Conservation (phyloP, 1,140 invertebrate genomes). For the Lucilia sericata region DNA sequence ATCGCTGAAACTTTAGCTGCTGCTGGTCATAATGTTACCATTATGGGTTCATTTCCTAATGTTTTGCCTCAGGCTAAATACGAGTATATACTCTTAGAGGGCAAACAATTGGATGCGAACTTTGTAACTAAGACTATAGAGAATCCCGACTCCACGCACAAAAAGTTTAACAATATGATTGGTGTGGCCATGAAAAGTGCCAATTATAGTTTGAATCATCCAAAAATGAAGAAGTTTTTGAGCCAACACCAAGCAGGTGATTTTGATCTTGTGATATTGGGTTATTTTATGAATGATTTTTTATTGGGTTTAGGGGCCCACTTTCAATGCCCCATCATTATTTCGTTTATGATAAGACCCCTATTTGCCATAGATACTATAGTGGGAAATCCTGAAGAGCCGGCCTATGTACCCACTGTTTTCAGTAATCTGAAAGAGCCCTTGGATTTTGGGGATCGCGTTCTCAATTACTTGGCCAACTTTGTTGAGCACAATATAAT, state of each 20-base stretch:
- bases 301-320: conserved; percentile 48
- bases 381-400: conserved; percentile 45
- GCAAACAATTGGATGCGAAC: not conserved
- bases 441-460: not conserved
- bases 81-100: conserved; percentile 36
- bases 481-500: not conserved
- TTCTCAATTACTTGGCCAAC: not conserved
- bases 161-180: not conserved
- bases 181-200: not conserved
- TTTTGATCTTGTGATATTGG: conserved; percentile 50
- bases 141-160: not conserved
- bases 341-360: conserved; percentile 34
- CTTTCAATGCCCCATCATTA: conserved; percentile 49
- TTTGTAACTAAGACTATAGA: not conserved
- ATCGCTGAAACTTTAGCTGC: conserved; percentile 50
- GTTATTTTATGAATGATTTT: conserved; percentile 49
- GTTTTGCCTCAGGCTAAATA: conserved; percentile 1
- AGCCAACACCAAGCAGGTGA: conserved; percentile 14
- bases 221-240: conserved; percentile 35
- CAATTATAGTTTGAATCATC: conserved; percentile 26
- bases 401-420: conserved; percentile 43
- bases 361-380: conserved; percentile 9
- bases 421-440: conserved; percentile 33
- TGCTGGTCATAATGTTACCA: conserved; percentile 55
- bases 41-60: conserved; percentile 34